Conservation (phyloP, 2,888 invertebrate genomes). For the Sialis fuliginosa region DNA sequence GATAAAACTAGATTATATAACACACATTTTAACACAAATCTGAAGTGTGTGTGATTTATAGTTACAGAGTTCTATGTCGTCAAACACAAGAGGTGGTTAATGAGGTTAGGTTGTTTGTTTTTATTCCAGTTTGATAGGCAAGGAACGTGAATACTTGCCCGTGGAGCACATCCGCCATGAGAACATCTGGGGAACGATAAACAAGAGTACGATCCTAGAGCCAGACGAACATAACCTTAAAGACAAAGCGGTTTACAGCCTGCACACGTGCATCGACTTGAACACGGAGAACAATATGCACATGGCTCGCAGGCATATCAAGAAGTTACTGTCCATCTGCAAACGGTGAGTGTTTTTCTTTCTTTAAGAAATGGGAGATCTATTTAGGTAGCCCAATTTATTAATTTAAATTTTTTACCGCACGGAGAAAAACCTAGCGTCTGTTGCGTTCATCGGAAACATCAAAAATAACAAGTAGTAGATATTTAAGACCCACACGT, state of each 20-base stretch:
- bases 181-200: background rate
- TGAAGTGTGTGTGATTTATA: no score
- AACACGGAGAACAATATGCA: background rate
- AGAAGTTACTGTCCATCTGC: constrained; percentile 25
- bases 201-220: background rate
- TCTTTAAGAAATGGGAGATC: background rate
- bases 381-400: no score
- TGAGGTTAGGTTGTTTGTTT: no score
- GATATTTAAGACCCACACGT: no score
- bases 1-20: no score
- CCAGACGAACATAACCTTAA: background rate
- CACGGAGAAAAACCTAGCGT: no score
- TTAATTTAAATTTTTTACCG: background rate
- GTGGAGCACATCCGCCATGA: background rate
- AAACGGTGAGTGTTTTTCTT: constrained; percentile 23
- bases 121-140: background rate
- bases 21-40: no score
- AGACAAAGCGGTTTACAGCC: background rate
- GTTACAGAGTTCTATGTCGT: no score
- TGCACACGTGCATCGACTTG: background rate
- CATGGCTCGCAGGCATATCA: constrained; percentile 24
- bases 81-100: no score
- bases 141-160: background rate
- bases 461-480: no score
- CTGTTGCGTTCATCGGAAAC: no score